These are phyloP conservation scores for Paragorgia papillata DNA, from an alignment of 92 coral and sea anemone genomes.

Conservation along the genomic window DNA sequence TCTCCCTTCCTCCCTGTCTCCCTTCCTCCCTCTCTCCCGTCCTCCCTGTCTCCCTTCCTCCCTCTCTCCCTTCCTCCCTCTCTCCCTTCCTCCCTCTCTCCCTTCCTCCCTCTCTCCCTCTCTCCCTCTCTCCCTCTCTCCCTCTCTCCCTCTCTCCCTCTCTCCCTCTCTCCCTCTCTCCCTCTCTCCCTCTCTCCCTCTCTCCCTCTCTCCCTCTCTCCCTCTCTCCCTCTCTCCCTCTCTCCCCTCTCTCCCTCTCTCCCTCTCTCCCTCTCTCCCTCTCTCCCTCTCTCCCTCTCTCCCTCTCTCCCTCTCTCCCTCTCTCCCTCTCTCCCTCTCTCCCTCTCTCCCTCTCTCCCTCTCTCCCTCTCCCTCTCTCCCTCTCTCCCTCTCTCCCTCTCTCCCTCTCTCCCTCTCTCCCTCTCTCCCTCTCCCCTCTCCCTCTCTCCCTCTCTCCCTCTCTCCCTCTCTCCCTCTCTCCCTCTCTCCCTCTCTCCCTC, in stretches of 20 bases:
- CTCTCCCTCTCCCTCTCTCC: too few species aligned
- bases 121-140: too few species aligned
- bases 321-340: too few species aligned
- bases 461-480: background rate
- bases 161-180: too few species aligned
- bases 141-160: too few species aligned
- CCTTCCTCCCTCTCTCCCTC: background rate
- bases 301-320: too few species aligned
- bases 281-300: too few species aligned
- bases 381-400: too few species aligned
- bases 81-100: background rate
- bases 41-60: background rate
- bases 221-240: background rate
- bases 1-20: background rate
- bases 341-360: too few species aligned
- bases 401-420: background rate
- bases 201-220: too few species aligned
- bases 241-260: background rate
- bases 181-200: background rate
- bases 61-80: background rate
- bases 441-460: background rate
- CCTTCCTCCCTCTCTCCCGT: background rate
- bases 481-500: background rate
- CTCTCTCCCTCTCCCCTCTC: conserved; percentile 1
- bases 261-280: background rate